Evolutionary conservation across 2,113 vertebrate species (phyloP), one percentile per base, ranked within the genome.

Genomic region (Motacilla alba): DNA sequence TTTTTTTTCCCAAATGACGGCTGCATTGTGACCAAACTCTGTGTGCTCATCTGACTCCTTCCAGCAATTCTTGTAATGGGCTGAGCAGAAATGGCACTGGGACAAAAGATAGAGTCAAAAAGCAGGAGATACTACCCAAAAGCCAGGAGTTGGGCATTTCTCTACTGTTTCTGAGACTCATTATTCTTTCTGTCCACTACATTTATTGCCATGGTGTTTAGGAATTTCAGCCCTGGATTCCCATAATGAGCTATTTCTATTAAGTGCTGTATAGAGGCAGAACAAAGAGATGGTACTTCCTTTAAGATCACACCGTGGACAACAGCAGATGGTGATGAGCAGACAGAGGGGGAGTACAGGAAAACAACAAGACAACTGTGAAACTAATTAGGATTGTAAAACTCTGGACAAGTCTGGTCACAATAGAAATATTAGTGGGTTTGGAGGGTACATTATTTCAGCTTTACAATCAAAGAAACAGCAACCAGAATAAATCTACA

Each of bases 381-480:
- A 97, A 96, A 96, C 91, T 97, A 97, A 97, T 96, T 97, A 95
- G 93, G 91, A 94, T 94, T 92, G 94, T 97, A 97, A 96, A 97
- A 93, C 93, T 94, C 94, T 91, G 95, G 94, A 94, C 94, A 93
- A 93, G 95, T 68, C 89, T 94, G 93, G 94, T 91, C 83, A 97
- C 86, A 95, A 92, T 82, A 89, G 93, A 94, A 94, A 96, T 96
- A 97, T 97, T 94, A 89, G 91, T 93, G 91, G 83, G 15, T 93
- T 94, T 89, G 73, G 64, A 87, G 76, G 56, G 44, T 95, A 89
- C 68, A 41, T 95, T 90, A 89, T 95, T 95, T 87, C 80, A 82
- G 68, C 56, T 94, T 89, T 64, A 59, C 72, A 90, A 92, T 89
- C 85, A 94, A 79, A 76, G 82, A 83, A 88, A 59, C 58, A 80